Conservation (phyloP, 2,888 invertebrate species). For the Drosophila macrospina region DNA sequence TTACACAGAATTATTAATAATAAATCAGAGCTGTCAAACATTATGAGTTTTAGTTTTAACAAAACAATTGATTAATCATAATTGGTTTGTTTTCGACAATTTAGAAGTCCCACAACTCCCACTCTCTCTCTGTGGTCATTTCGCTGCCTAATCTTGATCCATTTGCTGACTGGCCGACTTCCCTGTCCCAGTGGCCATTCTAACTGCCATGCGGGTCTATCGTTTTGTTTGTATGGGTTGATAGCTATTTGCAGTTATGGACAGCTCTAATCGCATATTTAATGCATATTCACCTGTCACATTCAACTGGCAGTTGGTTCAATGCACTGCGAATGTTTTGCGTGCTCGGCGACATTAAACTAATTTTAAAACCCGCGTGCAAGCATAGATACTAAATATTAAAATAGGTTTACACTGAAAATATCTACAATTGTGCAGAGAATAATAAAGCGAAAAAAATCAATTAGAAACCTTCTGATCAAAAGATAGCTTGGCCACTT, state of each 20-base stretch:
- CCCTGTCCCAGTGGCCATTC: background rate
- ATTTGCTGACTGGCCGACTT: conserved; percentile 28
- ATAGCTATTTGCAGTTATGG: conserved; percentile 1
- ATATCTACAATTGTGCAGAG: background rate
- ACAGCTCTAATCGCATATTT: conserved; percentile 38
- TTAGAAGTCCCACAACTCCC: conserved; percentile 16
- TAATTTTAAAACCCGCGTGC: conserved; percentile 33
- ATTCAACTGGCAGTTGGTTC: conserved; percentile 53
- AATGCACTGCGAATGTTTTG: conserved; percentile 58
- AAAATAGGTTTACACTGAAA: background rate
- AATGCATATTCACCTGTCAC: conserved; percentile 66
- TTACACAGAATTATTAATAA: conserved; percentile 5
- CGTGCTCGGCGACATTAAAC: conserved; percentile 61
- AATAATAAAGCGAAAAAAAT: background rate
- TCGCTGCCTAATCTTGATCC: conserved; percentile 67
- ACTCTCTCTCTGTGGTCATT: conserved; percentile 14
- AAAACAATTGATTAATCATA: conserved; percentile 48
- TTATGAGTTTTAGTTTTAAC: background rate
- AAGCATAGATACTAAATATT: conserved; percentile 5
- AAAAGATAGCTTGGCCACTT: background rate
- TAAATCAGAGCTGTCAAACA: conserved; percentile 21
- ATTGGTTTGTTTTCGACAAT: conserved; percentile 57
- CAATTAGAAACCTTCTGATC: background rate
- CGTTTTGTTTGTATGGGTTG: background rate
- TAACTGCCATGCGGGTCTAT: conserved; percentile 15